Conservation (phyloP, 2,113 vertebrate genomes). For the Chaetops frenatus region DNA sequence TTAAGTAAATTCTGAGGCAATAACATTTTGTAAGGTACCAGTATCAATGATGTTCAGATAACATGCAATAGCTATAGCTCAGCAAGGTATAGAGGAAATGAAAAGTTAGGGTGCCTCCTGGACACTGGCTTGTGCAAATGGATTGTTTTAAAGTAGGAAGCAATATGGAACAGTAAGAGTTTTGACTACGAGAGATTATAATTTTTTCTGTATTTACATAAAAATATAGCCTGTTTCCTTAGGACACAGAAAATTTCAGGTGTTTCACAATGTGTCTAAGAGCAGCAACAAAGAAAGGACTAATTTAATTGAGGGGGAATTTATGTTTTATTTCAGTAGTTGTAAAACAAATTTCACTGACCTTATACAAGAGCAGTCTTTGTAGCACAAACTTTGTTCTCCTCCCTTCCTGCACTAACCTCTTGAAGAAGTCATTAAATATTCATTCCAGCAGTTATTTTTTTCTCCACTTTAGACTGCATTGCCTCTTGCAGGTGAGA, state of each 20-base stretch:
- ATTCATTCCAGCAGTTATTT: slow-evolving; percentile 37
- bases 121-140: not conserved
- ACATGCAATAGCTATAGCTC: not conserved
- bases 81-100: not conserved
- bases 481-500: not conserved
- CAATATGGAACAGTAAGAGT: not conserved
- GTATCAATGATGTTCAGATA: not conserved
- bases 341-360: slow-evolving; percentile 33
- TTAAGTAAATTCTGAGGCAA: not conserved
- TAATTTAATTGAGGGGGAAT: not conserved
- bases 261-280: not conserved
- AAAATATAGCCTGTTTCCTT: not conserved
- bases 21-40: not conserved
- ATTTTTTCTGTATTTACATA: not conserved
- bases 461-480: not conserved
- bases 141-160: not conserved
- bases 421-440: slow-evolving; percentile 52
- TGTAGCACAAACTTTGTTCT: slow-evolving; percentile 37
- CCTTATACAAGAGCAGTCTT: slow-evolving; percentile 1
- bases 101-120: not conserved
- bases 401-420: not conserved
- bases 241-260: not conserved
- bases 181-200: not conserved
- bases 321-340: not conserved
- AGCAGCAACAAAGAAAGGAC: not conserved